These are phyloP conservation scores for Volucella inflata DNA, from an alignment of 2,888 invertebrate species.

Conservation along the genomic window DNA sequence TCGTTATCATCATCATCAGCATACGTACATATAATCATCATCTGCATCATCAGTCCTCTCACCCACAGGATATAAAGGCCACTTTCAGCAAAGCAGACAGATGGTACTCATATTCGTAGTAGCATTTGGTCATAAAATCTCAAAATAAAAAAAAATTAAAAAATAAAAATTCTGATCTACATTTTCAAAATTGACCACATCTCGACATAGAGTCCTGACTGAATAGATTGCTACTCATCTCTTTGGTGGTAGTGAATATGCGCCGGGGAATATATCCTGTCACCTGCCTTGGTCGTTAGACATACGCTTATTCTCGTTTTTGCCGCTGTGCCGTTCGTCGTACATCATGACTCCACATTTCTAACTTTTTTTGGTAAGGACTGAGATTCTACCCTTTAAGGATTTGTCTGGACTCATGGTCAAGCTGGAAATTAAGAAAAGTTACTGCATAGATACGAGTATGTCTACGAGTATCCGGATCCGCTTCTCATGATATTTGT, in stretches of 20 bases:
- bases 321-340: slow-evolving; percentile 39
- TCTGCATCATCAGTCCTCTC: background rate
- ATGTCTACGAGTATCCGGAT: slow-evolving; percentile 3
- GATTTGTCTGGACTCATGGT: slow-evolving; percentile 41
- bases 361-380: slow-evolving; percentile 28
- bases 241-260: slow-evolving; percentile 22
- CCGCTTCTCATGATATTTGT: slow-evolving; percentile 38
- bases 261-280: slow-evolving; percentile 23
- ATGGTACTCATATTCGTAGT: slow-evolving; percentile 15
- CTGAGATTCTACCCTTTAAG: slow-evolving; percentile 48
- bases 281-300: slow-evolving; percentile 33
- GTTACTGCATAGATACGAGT: slow-evolving; percentile 33
- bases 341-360: slow-evolving; percentile 3
- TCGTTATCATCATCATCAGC: slow-evolving; percentile 35
- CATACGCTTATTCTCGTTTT: slow-evolving; percentile 49
- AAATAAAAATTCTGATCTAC: slow-evolving; percentile 23
- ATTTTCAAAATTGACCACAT: slow-evolving; percentile 60
- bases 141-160: background rate
- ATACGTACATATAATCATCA: too few relatives aligned
- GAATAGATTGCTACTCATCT: slow-evolving; percentile 53
- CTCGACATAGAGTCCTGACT: slow-evolving; percentile 11
- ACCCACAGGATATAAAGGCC: background rate
- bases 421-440: slow-evolving; percentile 38
- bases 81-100: slow-evolving; percentile 13
- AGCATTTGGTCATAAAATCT: slow-evolving; percentile 25